phyloP scores from a whole-genome alignment of 2,888 invertebrate species.

The Ptychoptera contaminata region DNA sequence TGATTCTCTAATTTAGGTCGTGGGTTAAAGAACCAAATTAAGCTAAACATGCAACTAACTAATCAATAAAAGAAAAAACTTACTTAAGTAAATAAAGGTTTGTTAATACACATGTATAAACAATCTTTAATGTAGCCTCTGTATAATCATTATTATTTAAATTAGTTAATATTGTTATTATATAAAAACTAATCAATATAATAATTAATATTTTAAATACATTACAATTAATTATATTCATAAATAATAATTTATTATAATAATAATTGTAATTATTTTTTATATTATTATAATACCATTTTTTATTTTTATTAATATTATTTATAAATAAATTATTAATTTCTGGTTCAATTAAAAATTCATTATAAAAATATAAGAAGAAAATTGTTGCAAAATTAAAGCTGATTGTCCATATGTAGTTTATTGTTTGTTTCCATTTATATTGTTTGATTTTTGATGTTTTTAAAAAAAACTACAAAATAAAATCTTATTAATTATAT shows the following conservation, averaged over 20 bases:
- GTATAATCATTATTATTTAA: conserved; percentile 24
- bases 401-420: conserved; percentile 28
- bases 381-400: conserved; percentile 26
- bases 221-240: no score
- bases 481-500: neutral
- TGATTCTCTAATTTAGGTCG: no score
- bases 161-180: conserved; percentile 26
- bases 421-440: conserved; percentile 26
- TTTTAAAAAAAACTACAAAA: conserved; percentile 24
- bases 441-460: conserved; percentile 26
- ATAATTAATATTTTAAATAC: no score
- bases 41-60: no score
- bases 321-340: conserved; percentile 8
- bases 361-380: conserved; percentile 28
- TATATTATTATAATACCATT: no score
- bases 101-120: conserved; percentile 22
- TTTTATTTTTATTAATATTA: no score
- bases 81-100: no score
- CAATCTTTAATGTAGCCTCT: conserved; percentile 24
- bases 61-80: neutral
- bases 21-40: no score
- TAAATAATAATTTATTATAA: no score
- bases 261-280: no score
- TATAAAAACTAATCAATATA: conserved; percentile 26
- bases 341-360: conserved; percentile 28